Base-by-base conservation (phyloP, 1,140 invertebrate genomes). In the Apis dorsata region DNA sequence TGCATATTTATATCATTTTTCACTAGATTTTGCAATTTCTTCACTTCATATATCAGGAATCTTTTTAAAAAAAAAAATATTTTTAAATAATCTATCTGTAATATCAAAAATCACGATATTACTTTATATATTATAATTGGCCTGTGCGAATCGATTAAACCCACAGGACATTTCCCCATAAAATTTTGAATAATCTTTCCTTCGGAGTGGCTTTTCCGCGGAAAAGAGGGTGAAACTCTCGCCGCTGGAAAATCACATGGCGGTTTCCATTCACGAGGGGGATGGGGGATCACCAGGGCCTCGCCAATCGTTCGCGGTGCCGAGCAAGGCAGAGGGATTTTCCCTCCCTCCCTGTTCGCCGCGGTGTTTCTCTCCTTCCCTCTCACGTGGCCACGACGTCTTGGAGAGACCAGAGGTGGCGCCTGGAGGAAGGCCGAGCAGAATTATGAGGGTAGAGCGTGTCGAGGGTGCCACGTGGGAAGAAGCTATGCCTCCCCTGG, bases 401-500 rank as follows among this genome's bases (percentile, higher is more conserved):
- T 85, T 63, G 72, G 77, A 88, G 83, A 78, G 84, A 69, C 57
- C 77, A 70, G 86, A 88, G 81, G 86, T 84, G 85, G 83, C 73
- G 85, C 69, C 69, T 34, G 74, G 83, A 85, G 82, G 84, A 83
- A 84, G 85, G 79, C 75, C 70, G 75, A 55, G 74, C 79, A 91
- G 88, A 94, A 92, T 93, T 93, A 93, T 93, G 90, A 91, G 90
- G 91, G 89, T 90, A 91, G 76, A 88, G 84, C 90, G 90, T 90
- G 90, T 85, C 89, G 88, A 79, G 91, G 90, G 89, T 91, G 90
- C 90, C 91, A 93, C 92, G 91, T 93, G 90, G 91, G 90, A 92
- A 92, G 91, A 90, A 93, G 91, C 92, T 93, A 94, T 93, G 91
- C 90, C 90, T 93, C 93, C 93, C 93, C 85, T 91, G 93, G 89